A percentile compares a stretch with the other conserved stretches of the same genome.
phyloP scores from a whole-genome alignment of 2,113 vertebrate genomes.

The Pelecanoides urinatrix region DNA sequence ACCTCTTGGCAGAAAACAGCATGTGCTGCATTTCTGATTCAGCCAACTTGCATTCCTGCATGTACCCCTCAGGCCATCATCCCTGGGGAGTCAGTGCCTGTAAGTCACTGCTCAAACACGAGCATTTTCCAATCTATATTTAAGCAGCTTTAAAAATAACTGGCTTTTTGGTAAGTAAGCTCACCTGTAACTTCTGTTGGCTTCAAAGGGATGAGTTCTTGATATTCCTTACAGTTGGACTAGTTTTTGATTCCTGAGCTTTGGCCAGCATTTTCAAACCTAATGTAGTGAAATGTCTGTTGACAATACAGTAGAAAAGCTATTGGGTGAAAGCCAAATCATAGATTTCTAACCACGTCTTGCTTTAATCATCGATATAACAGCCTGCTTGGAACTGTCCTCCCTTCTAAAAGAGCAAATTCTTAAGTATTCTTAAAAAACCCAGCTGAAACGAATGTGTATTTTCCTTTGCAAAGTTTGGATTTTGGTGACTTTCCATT shows the following conservation, averaged over 20 bases:
- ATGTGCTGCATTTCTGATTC: not conserved
- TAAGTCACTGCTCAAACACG: not conserved
- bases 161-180: not conserved
- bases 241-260: not conserved
- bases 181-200: not conserved
- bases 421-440: not conserved
- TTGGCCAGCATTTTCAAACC: not conserved
- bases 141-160: not conserved
- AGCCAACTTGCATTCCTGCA: not conserved
- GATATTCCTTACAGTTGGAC: not conserved
- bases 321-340: not conserved
- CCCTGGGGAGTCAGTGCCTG: not conserved
- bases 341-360: not conserved
- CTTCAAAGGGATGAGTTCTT: not conserved
- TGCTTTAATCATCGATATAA: not conserved
- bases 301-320: not conserved
- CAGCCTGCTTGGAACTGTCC: not conserved
- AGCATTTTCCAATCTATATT: not conserved
- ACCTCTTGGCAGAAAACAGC: not conserved
- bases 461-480: not conserved
- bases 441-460: not conserved
- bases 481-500: not conserved
- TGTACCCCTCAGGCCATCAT: not conserved
- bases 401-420: not conserved
- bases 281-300: not conserved